A percentile compares a stretch with the other conserved stretches of the same genome.
Evolutionary conservation across 2,113 vertebrate species (phyloP).

Genomic region (Azemiops feae): DNA sequence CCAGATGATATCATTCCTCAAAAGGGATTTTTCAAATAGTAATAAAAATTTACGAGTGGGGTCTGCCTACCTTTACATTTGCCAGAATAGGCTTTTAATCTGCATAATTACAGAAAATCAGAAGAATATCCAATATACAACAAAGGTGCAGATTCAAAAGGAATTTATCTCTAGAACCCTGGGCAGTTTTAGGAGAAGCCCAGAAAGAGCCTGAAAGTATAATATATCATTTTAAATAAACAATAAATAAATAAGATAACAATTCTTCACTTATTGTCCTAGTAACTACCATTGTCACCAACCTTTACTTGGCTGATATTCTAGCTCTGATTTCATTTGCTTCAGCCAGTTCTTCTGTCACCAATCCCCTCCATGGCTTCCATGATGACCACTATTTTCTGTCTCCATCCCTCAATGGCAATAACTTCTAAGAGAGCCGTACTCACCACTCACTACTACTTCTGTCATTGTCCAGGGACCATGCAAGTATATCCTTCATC

Average conservation of each 20-base stretch:
- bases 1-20: neutral
- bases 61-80: neutral
- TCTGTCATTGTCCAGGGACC: neutral
- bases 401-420: neutral
- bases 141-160: neutral
- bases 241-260: neutral
- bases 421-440: neutral
- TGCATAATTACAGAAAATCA: neutral
- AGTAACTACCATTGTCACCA: neutral
- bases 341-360: neutral
- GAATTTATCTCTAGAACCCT: neutral
- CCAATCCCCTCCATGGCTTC: neutral
- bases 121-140: neutral
- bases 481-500: neutral
- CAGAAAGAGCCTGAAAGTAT: neutral
- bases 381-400: neutral
- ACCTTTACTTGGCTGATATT: neutral
- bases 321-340: neutral
- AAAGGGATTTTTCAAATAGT: neutral
- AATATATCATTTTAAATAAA: neutral
- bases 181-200: neutral
- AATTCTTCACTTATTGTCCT: neutral
- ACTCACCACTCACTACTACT: neutral
- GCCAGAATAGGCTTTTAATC: neutral
- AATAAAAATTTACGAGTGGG: neutral